Evolutionary conservation across 1,140 invertebrate species (phyloP).

Genomic region (Helicoverpa armigera): DNA sequence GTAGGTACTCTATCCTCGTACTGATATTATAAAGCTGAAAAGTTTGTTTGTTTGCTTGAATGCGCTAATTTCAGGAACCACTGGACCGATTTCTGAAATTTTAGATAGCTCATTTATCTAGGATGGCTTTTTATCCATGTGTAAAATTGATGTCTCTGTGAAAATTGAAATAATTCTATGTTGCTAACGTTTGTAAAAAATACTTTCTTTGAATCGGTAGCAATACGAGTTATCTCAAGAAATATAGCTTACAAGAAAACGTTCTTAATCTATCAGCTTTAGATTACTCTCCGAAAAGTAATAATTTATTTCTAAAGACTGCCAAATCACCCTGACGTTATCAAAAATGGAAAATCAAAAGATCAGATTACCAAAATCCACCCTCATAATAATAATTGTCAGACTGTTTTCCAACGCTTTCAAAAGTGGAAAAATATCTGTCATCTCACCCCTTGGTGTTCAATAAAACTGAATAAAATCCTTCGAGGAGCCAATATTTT

Average conservation of each 20-base stretch:
- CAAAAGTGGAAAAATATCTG: not conserved
- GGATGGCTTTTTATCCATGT: no score
- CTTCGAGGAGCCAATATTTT: constrained; percentile 19
- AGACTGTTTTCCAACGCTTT: not conserved
- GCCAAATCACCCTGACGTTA: not conserved
- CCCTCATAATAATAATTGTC: not conserved
- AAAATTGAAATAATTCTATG: not conserved
- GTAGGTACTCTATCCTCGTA: no score
- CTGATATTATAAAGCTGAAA: no score
- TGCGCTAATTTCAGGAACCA: no score
- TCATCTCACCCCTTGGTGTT: not conserved
- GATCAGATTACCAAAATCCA: not conserved
- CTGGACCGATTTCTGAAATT: no score
- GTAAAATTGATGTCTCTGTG: no score
- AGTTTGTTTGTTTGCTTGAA: no score
- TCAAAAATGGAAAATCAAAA: not conserved
- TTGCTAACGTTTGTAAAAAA: no score
- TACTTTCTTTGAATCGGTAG: no score
- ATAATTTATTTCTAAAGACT: not conserved
- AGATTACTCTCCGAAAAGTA: not conserved
- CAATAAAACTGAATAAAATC: constrained; percentile 5
- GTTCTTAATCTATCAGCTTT: not conserved
- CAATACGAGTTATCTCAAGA: no score
- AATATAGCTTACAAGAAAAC: no score
- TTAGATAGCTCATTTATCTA: no score